A percentile compares a stretch with the other conserved stretches of the same genome.
These are phyloP conservation scores for Eupsittula cactorum DNA, from an alignment of 2,113 vertebrate species.

Conservation along the genomic window DNA sequence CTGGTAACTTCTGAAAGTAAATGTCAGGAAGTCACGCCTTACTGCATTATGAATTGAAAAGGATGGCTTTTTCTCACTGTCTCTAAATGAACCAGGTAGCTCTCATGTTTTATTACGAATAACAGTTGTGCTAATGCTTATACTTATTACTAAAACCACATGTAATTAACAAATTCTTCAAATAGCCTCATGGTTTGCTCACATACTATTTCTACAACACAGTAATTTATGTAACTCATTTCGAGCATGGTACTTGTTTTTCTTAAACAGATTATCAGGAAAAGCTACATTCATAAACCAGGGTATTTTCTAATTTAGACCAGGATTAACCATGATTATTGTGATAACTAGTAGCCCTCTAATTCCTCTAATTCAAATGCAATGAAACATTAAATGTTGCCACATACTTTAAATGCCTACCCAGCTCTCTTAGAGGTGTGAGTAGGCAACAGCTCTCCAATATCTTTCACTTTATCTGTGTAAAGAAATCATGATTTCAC, in stretches of 20 bases:
- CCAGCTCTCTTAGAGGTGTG: neutral
- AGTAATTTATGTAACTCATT: conserved; percentile 18
- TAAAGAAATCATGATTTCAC: conserved; percentile 25
- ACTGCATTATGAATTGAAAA: conserved; percentile 25
- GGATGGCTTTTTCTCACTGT: conserved; percentile 37
- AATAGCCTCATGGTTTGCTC: conserved; percentile 7
- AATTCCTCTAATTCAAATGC: conserved; percentile 59
- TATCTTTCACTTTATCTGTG: neutral
- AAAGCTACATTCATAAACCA: neutral
- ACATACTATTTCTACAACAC: neutral
- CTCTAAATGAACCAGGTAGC: conserved; percentile 28
- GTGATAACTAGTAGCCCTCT: conserved; percentile 20
- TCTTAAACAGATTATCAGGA: neutral
- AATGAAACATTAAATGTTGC: conserved; percentile 33
- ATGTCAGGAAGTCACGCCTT: conserved; percentile 6
- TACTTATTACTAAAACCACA: conserved; percentile 54
- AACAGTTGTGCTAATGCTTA: conserved; percentile 50
- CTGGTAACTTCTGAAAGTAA: conserved; percentile 24
- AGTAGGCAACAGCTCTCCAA: neutral
- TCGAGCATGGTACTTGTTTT: neutral
- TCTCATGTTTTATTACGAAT: conserved; percentile 57
- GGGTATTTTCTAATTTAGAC: neutral
- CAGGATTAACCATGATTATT: conserved; percentile 6
- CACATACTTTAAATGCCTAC: conserved; percentile 56
- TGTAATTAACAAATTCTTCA: conserved; percentile 60